Evolutionary conservation across 2,797 vertebrate species (phyloP).

Genomic region (Graptemys geographica): DNA sequence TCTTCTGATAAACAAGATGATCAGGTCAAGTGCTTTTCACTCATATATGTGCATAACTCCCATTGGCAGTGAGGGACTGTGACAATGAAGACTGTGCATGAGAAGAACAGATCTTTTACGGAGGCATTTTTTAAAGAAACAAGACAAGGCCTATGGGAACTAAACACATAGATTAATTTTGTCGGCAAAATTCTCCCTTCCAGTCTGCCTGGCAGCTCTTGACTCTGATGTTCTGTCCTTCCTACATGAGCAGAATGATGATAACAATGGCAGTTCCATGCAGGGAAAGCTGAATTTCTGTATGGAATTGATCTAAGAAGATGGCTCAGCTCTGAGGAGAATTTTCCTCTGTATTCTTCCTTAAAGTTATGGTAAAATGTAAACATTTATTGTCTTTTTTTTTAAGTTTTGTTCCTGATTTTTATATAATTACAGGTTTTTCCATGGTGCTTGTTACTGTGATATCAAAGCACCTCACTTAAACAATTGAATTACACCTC

Average conservation of each 20-base stretch:
- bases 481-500: neutral
- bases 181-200: neutral
- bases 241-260: neutral
- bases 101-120: neutral
- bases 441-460: neutral
- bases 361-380: neutral
- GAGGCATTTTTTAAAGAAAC: neutral
- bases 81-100: neutral
- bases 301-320: neutral
- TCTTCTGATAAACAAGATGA: conserved; percentile 24
- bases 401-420: neutral
- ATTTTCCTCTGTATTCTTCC: neutral
- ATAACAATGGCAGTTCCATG: neutral
- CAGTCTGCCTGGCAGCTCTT: neutral
- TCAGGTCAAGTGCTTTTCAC: neutral
- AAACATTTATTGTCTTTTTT: neutral
- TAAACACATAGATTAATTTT: conserved; percentile 14
- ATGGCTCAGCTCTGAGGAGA: neutral
- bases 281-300: neutral
- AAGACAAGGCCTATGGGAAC: neutral
- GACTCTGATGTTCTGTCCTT: neutral
- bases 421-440: neutral
- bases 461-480: neutral
- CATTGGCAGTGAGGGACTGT: neutral
- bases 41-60: neutral